Evolutionary conservation across 2,797 vertebrate genomes (phyloP).

Genomic region (Bradypodion pumilum): DNA sequence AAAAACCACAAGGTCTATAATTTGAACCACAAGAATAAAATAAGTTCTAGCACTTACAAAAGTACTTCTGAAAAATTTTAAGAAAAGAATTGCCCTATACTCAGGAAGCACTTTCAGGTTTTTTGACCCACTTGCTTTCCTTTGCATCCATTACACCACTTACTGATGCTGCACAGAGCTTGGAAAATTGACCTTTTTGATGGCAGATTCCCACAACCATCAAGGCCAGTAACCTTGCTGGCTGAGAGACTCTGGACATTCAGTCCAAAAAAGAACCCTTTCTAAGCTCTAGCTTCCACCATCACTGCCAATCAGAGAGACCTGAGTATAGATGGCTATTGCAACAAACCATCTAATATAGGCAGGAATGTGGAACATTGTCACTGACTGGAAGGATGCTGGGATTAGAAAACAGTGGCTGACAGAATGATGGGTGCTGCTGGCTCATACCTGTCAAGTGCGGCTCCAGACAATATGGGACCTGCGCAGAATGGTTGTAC

Average conservation of each 20-base stretch:
- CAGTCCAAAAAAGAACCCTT: too few relatives aligned
- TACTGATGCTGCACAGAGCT: not conserved
- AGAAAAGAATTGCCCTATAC: not conserved
- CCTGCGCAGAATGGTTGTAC: too few relatives aligned
- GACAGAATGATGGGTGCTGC: not conserved
- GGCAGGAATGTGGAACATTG: not conserved
- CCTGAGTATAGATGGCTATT: not conserved
- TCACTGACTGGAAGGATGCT: not conserved
- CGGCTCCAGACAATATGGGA: too few relatives aligned
- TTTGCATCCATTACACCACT: not conserved
- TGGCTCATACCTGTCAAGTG: too few relatives aligned
- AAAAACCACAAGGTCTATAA: not conserved
- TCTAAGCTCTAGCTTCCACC: not conserved
- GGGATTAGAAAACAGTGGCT: not conserved
- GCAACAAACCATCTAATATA: not conserved
- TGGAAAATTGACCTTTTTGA: too few relatives aligned
- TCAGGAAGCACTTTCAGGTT: not conserved
- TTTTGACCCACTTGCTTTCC: not conserved
- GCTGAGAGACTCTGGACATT: too few relatives aligned
- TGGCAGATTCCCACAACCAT: too few relatives aligned
- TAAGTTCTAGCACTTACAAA: not conserved
- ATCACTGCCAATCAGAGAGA: not conserved
- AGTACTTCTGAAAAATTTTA: not conserved
- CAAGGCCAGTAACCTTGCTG: too few relatives aligned
- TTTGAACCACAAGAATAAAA: slow-evolving; percentile 2